Conservation (phyloP, 2,888 invertebrate species). For the Drosophila ustulata region DNA sequence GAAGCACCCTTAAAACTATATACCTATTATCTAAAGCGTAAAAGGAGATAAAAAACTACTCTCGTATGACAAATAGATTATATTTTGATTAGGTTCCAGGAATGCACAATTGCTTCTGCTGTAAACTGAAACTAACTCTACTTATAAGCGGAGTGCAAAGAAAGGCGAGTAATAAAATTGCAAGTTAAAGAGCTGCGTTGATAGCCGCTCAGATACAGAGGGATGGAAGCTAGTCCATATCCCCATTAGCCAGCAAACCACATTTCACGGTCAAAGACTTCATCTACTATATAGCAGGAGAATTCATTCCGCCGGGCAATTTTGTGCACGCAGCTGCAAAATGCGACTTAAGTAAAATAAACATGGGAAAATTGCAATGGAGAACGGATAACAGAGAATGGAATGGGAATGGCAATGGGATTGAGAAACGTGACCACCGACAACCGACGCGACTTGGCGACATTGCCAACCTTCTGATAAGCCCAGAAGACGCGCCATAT, state of each 20-base stretch:
- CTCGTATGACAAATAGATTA: background rate
- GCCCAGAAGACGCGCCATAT: slow-evolving; percentile 26
- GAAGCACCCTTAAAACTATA: no score
- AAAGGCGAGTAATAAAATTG: background rate
- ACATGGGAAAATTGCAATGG: slow-evolving; percentile 39
- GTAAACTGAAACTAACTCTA: background rate
- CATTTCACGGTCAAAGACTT: slow-evolving; percentile 52
- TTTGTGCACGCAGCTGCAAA: slow-evolving; percentile 56
- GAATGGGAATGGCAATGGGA: slow-evolving; percentile 8
- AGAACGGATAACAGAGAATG: slow-evolving; percentile 10
- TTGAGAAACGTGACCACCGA: slow-evolving; percentile 59
- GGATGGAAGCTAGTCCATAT: background rate
- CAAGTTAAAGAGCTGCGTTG: background rate
- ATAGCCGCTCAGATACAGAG: background rate
- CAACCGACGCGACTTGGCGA: slow-evolving; percentile 54
- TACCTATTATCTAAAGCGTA: no score
- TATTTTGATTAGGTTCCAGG: background rate
- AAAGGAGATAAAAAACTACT: background rate
- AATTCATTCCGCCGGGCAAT: slow-evolving; percentile 36
- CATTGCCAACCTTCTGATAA: slow-evolving; percentile 43
- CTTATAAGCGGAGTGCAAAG: background rate
- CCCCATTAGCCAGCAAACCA: slow-evolving; percentile 26
- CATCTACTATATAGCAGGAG: slow-evolving; percentile 11
- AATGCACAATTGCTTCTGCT: background rate
- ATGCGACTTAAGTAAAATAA: slow-evolving; percentile 47